Percentiles rank a stretch among this genome's conserved stretches.
These are phyloP conservation scores for Heliconius erato DNA, from an alignment of 2,888 invertebrate species.

Conservation along the genomic window DNA sequence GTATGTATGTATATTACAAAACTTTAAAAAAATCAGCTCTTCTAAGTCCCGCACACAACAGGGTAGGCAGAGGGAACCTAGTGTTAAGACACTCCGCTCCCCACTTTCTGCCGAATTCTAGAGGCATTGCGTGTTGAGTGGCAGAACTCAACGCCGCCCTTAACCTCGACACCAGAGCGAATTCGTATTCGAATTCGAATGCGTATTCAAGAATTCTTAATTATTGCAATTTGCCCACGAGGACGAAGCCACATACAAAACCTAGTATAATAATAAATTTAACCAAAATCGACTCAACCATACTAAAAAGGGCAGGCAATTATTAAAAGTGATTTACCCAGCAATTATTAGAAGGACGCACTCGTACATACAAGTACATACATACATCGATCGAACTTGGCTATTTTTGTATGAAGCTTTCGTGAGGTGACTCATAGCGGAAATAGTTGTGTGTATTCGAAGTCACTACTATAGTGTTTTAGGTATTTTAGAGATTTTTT, in stretches of 20 bases:
- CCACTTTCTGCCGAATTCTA: no score
- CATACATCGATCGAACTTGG: slow-evolving; percentile 4
- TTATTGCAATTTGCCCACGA: no score
- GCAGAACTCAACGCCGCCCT: no score
- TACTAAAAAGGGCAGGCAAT: slow-evolving; percentile 7
- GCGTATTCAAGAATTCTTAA: no score
- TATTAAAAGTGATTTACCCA: slow-evolving; percentile 23
- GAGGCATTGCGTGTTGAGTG: no score
- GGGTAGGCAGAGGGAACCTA: no score
- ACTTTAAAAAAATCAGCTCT: no score
- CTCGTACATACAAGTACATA: neutral
- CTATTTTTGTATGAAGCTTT: slow-evolving; percentile 19
- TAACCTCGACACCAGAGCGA: no score
- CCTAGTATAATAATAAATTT: neutral
- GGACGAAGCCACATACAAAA: neutral
- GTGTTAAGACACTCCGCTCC: no score
- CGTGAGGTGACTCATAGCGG: slow-evolving; percentile 25
- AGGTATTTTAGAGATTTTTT: neutral
- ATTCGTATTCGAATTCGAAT: no score
- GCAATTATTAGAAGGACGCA: slow-evolving; percentile 5
- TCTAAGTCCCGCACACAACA: no score
- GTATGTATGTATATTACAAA: no score
- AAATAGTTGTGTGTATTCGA: slow-evolving; percentile 1
- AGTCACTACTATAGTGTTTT: neutral
- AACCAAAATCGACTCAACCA: neutral